Evolutionary conservation across 2,888 invertebrate genomes (phyloP).

Genomic region (Dysmachus trigonus): DNA sequence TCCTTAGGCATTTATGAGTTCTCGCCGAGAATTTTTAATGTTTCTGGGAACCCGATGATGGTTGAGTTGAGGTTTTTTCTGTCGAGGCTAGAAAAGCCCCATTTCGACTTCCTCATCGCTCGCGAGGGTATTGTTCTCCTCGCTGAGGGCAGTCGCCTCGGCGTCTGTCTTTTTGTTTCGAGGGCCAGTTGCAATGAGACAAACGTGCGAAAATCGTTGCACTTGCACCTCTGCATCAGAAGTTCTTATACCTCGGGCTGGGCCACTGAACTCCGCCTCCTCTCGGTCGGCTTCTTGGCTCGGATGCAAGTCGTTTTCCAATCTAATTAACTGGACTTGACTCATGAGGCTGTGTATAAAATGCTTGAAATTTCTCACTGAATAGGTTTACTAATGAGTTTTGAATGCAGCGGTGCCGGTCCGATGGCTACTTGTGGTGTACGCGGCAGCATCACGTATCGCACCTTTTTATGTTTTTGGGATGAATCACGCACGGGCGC

Average conservation of each 20-base stretch:
- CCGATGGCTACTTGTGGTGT: background rate
- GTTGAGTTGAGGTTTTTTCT: too few species aligned
- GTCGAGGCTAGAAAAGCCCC: background rate
- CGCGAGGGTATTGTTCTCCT: background rate
- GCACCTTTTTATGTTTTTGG: background rate
- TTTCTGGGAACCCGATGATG: background rate
- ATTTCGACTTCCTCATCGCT: slow-evolving; percentile 5
- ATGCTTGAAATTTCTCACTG: slow-evolving; percentile 14
- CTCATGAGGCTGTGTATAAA: background rate
- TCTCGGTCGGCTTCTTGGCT: background rate
- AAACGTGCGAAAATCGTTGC: slow-evolving; percentile 4
- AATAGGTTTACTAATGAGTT: slow-evolving; percentile 23
- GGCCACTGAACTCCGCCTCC: background rate
- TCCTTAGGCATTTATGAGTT: background rate
- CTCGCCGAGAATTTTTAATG: slow-evolving; percentile 1
- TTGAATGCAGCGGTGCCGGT: background rate
- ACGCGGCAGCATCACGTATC: slow-evolving; percentile 4
- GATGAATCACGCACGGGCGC: background rate
- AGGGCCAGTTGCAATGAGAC: background rate
- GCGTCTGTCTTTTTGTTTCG: background rate
- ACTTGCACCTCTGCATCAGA: background rate
- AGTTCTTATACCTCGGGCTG: background rate
- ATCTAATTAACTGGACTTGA: slow-evolving; percentile 5
- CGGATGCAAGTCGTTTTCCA: background rate
- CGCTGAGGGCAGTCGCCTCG: background rate